These are phyloP conservation scores for Sciurus niger DNA, from an alignment of 2,113 vertebrate genomes.

Conservation along the genomic window DNA sequence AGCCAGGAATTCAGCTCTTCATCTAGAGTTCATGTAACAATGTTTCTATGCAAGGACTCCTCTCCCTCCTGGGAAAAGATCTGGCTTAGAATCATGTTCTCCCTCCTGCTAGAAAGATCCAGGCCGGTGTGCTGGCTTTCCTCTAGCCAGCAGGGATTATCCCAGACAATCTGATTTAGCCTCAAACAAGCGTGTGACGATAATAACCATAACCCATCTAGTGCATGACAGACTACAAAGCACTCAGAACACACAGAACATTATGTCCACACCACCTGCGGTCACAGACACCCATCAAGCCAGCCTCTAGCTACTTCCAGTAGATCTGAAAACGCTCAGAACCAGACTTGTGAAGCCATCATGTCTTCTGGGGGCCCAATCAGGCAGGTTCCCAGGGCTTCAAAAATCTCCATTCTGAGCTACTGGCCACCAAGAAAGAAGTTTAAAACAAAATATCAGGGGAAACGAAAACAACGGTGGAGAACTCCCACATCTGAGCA, in stretches of 20 bases:
- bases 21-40: neutral
- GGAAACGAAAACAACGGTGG: neutral
- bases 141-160: accelerated
- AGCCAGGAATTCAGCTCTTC: neutral
- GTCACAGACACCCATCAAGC: neutral
- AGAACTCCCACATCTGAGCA: neutral
- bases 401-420: neutral
- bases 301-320: too few relatives aligned
- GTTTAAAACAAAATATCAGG: neutral
- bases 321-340: neutral
- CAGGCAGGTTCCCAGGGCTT: neutral
- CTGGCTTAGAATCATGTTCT: neutral
- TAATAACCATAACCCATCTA: too few relatives aligned
- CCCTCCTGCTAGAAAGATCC: neutral
- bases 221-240: neutral
- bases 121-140: accelerated
- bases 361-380: neutral
- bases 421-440: neutral
- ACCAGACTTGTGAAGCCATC: neutral
- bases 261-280: accelerated
- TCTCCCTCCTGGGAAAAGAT: neutral
- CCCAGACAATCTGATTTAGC: neutral
- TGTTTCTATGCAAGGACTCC: neutral
- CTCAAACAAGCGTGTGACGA: neutral
- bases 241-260: too few relatives aligned